phyloP scores from a whole-genome alignment of 2,888 invertebrate species.

The Calephelis perditalis region DNA sequence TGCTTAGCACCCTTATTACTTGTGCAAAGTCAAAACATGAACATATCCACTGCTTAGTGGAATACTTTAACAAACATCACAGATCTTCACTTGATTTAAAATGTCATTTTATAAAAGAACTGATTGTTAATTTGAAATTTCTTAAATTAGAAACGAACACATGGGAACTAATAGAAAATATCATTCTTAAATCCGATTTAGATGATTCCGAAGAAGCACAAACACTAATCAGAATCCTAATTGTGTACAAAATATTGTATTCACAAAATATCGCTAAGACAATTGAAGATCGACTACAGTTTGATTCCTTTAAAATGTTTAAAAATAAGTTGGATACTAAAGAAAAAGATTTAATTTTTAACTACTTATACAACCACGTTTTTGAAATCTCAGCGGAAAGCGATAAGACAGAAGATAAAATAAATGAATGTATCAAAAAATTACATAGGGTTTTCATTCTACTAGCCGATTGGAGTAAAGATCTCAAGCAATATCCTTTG shows the following conservation, averaged over 20 bases:
- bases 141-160: conserved; percentile 38
- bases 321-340: conserved; percentile 35
- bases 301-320: conserved; percentile 37
- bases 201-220: conserved; percentile 37
- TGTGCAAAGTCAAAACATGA: conserved; percentile 37
- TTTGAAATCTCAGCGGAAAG: conserved; percentile 34
- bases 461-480: conserved; percentile 47
- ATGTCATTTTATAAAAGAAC: conserved; percentile 35
- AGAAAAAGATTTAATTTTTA: conserved; percentile 43
- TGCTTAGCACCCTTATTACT: conserved; percentile 40
- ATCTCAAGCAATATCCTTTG: conserved; percentile 41
- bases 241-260: conserved; percentile 42
- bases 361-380: conserved; percentile 38
- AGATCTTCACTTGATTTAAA: conserved; percentile 36
- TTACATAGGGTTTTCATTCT: conserved; percentile 36
- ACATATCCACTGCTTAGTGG: conserved; percentile 39
- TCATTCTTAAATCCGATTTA: conserved; percentile 41
- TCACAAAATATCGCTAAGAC: conserved; percentile 41
- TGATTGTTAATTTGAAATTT: conserved; percentile 37
- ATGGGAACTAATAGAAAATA: conserved; percentile 46
- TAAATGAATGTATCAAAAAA: conserved; percentile 30
- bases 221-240: conserved; percentile 34
- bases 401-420: conserved; percentile 34
- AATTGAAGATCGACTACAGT: conserved; percentile 40
- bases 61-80: conserved; percentile 41